Evolutionary conservation across 2,888 invertebrate genomes (phyloP), one percentile per base, ranked within the genome.

Genomic region (Bombylius discolor): DNA sequence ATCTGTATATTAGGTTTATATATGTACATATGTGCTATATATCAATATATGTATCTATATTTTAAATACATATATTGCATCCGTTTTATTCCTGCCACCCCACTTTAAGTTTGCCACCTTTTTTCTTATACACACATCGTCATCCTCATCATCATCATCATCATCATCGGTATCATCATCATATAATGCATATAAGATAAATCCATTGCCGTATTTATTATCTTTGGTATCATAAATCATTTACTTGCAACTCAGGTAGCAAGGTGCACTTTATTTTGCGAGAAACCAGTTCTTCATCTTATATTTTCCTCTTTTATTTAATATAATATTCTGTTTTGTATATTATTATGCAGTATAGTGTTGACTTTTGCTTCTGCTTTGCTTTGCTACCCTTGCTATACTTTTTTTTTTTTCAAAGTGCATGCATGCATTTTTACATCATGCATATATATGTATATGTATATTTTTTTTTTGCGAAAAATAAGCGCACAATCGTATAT

Each of bases 211-310:
- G 63, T 64, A 64, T 64, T 64, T 62, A 63, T 64, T 64, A 64
- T 64, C 63, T 61, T 62, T 63, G 62, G 61, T 62, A 62, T 62
- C 62, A 64, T 64, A 64, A 64, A 64, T 64, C 64, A 64, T 64
- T 64, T 62, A 63, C 62, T 42, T 64, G 63, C 63, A 63, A 64
- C 62, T 62, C 63, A 62, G 63, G 63, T 63, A 63, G 64, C 64
- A 64, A 64, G 64, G 64, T 64, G 64, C 64, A 64, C 62, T 62
- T 64, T 62, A 63, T 63, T 63, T 63, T 62, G 49, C 49, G 45
- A 32, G 33, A 46, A 49, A 31, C 23, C 23, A 23, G 23, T 23
- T 23, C 23, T 23, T 23, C 23, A 23, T 23, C 23, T 23, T 23
- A 23, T 23, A 23, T 23, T 23, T 23, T 23, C 23, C 23, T 23